Evolutionary conservation across 1,140 invertebrate species (phyloP).

Genomic region (Neocloeon triangulifer): DNA sequence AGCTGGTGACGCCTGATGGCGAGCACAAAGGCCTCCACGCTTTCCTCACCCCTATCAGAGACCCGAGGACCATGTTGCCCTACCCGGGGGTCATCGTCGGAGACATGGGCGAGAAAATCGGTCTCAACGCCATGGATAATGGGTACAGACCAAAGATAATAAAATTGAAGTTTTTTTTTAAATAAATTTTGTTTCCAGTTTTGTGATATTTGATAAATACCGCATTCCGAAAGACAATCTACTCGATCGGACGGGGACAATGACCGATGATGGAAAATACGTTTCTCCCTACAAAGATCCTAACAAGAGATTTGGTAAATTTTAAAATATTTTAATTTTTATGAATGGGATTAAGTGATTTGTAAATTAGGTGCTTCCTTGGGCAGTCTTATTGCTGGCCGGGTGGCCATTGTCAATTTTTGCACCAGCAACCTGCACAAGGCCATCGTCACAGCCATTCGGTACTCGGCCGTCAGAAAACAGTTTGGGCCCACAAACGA

Average conservation of each 20-base stretch:
- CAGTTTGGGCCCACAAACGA: constrained; percentile 42
- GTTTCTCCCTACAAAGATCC: constrained; percentile 50
- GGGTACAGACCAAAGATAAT: too few species aligned
- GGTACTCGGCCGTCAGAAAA: constrained; percentile 55
- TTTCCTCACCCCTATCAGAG: constrained; percentile 57
- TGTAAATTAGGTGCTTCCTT: constrained; percentile 21
- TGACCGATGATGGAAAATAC: constrained; percentile 34
- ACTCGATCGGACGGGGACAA: constrained; percentile 37
- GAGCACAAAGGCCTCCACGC: constrained; percentile 53
- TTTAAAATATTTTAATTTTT: neutral
- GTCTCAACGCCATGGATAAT: constrained; percentile 65
- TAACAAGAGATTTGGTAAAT: constrained; percentile 39
- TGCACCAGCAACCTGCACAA: constrained; percentile 37
- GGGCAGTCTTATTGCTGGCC: constrained; percentile 43
- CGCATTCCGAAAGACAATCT: constrained; percentile 31
- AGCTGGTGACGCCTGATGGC: constrained; percentile 54
- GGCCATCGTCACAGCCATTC: constrained; percentile 50
- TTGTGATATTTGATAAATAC: constrained; percentile 34
- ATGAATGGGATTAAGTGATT: neutral
- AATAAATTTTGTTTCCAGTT: constrained; percentile 18
- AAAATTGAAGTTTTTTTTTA: too few species aligned
- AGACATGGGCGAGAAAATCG: constrained; percentile 63
- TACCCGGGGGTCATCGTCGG: constrained; percentile 53
- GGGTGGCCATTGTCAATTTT: constrained; percentile 49
- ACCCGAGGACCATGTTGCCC: constrained; percentile 40